Base-by-base conservation (phyloP, 2,888 invertebrate species). In the Campaea margaritaria region DNA sequence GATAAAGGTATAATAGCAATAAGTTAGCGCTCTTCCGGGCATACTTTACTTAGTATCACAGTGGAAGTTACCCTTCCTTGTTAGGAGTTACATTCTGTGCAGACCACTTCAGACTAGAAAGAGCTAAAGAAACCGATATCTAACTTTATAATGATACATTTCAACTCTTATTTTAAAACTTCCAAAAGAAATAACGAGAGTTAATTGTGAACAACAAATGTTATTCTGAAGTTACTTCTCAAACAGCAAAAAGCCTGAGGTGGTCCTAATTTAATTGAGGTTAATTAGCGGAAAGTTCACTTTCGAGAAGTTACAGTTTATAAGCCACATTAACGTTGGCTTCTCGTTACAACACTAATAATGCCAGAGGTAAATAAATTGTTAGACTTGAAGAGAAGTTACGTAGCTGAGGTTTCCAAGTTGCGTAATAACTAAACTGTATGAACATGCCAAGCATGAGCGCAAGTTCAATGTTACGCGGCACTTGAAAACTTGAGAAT, bases 1-100 rank as follows among this genome's bases (percentile, higher is more conserved):
- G 96, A 97, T 86, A 96, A 96, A 94, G 96, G 97, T 96, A 76
- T 64, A 64, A 54, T 43, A 83, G 71, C 50, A 39, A 28, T 56
- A 65, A 59, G 39, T 56, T 52, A 39, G 46, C 31, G 21, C 45
- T 21, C 43, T 45, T 55, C 49, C 38, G 42, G 41, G n/a, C 42
- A 57, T 41, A 46, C 57, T 48, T 45, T 53, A 60, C 58, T 54
- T 44, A 21, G 21, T 21, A 36, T 16, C 49, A 55, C 62, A 57
- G 13, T 28, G 52, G 53, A 62, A 64, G 62, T 58, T 53, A 54
- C 43, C 55, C 44, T 56, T 59, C 49, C 16, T 47, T 58, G 39
- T 54, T 57, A 56, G 45, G 15, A 53, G 58, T 52, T 41, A 41
- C 14, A 41, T n/a, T 31, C 9, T 31, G 10, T 31, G 31, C 31